phyloP scores from a whole-genome alignment of 1,140 invertebrate species.

The Halesus radiatus region DNA sequence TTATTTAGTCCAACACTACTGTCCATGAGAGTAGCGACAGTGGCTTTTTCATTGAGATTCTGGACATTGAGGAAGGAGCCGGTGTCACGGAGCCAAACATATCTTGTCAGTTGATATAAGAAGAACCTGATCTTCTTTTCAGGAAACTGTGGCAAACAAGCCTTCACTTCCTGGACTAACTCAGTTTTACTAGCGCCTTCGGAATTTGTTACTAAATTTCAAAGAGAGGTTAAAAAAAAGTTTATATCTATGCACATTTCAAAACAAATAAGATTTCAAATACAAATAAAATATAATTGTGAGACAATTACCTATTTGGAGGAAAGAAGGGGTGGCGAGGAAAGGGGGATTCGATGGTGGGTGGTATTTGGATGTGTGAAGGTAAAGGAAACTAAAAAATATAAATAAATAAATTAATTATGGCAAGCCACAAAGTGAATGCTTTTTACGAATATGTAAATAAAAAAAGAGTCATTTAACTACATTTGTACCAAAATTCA shows the following conservation, averaged over 20 bases:
- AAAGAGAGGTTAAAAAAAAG: neutral
- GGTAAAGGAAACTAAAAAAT: too few relatives aligned
- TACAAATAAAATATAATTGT: neutral
- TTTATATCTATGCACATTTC: neutral
- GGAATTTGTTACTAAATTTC: constrained; percentile 64
- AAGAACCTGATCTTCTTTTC: constrained; percentile 69
- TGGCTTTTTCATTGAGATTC: constrained; percentile 68
- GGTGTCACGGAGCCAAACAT: constrained; percentile 69
- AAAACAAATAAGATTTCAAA: neutral
- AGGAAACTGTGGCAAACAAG: constrained; percentile 65
- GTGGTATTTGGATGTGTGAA: neutral
- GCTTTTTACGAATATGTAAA: too few relatives aligned
- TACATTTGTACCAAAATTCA: too few relatives aligned
- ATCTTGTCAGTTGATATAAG: constrained; percentile 70
- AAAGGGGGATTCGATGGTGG: neutral
- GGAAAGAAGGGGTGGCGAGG: too few relatives aligned
- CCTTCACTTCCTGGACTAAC: constrained; percentile 64
- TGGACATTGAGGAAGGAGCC: constrained; percentile 68
- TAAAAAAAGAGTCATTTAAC: too few relatives aligned
- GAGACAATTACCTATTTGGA: too few relatives aligned
- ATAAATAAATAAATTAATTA: too few relatives aligned
- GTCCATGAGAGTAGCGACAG: constrained; percentile 68
- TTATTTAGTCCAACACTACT: constrained; percentile 68
- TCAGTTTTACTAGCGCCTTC: constrained; percentile 65
- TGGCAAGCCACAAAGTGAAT: too few relatives aligned